These are phyloP conservation scores for Morus bassanus DNA, from an alignment of 2,797 vertebrate genomes.

Conservation along the genomic window DNA sequence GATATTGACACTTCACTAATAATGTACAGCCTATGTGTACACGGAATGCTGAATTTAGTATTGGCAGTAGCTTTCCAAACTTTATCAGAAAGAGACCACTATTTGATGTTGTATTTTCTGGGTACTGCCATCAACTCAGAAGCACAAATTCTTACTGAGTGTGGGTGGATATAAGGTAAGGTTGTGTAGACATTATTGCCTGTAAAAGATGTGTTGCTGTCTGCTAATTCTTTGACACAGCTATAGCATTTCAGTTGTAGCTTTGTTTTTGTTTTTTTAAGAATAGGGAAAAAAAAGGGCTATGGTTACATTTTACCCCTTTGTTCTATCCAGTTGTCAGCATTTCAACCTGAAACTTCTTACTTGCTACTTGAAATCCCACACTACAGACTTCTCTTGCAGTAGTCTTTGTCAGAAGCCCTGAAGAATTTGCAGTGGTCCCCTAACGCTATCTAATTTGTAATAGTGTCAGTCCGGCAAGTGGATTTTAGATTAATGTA, in stretches of 20 bases:
- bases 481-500: constrained; percentile 31
- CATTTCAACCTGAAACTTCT: not conserved
- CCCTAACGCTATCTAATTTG: not conserved
- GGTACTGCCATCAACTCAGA: not conserved
- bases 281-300: not conserved
- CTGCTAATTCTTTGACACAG: not conserved
- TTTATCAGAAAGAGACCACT: not conserved
- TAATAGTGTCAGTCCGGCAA: not conserved
- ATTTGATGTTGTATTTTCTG: not conserved
- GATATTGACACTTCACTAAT: not conserved
- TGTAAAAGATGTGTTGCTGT: not conserved
- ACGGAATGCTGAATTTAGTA: not conserved
- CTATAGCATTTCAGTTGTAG: not conserved
- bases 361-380: not conserved
- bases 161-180: not conserved
- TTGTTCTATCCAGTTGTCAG: not conserved
- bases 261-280: not conserved
- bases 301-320: not conserved
- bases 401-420: not conserved
- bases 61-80: not conserved
- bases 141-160: not conserved
- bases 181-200: not conserved
- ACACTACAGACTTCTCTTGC: not conserved
- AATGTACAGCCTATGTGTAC: not conserved
- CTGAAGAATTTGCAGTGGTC: not conserved